Conservation (phyloP, 1,140 invertebrate genomes). For the Dolichoris vasculosae region DNA sequence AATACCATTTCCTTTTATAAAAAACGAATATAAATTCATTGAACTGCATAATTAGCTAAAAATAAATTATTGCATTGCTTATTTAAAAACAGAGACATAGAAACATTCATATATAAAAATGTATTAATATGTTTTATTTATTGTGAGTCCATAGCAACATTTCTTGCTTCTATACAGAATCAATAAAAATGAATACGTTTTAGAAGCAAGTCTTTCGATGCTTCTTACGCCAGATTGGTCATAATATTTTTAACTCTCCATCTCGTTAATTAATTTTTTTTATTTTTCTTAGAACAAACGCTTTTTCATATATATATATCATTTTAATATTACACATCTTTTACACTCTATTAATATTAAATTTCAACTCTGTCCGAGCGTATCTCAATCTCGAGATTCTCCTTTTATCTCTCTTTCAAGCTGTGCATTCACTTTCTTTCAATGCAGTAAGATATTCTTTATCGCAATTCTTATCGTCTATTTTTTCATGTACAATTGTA, state of each 20-base stretch:
- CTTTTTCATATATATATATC: constrained; percentile 51
- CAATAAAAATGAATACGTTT: constrained; percentile 34
- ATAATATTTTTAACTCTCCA: constrained; percentile 14
- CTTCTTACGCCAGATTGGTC: constrained; percentile 31
- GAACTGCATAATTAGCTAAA: not conserved
- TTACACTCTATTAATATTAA: constrained; percentile 50
- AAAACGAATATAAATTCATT: constrained; percentile 28
- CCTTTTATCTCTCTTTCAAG: constrained; percentile 1
- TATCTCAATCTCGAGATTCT: constrained; percentile 3
- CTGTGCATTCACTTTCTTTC: constrained; percentile 24
- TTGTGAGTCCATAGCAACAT: not conserved
- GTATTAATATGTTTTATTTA: not conserved
- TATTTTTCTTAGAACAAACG: constrained; percentile 47
- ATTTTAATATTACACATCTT: constrained; percentile 54
- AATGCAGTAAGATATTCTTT: constrained; percentile 33
- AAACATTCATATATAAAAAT: constrained; percentile 11
- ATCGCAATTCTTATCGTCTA: constrained; percentile 21
- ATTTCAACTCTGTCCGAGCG: constrained; percentile 26
- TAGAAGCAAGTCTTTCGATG: constrained; percentile 42
- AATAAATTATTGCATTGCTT: constrained; percentile 15
- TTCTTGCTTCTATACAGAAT: constrained; percentile 18
- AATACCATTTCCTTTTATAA: constrained; percentile 8
- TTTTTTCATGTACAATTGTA: constrained; percentile 35
- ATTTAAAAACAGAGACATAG: constrained; percentile 16
- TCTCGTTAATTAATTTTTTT: constrained; percentile 25